A percentile compares a stretch with the other conserved stretches of the same genome.
Evolutionary conservation across 2,113 vertebrate genomes (phyloP).

Genomic region (human (Homo sapiens)): GRCh38 chr7:91231501-91232000

Average conservation of each 20-base stretch:
- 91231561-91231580: not conserved
- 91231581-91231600: not conserved
- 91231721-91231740: not conserved
- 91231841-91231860: not conserved
- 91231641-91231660: not conserved
- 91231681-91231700: not conserved
- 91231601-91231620: not conserved
- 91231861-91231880: not conserved
- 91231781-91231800: not conserved
- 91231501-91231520: not conserved
- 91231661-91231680: not conserved
- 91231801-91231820: not conserved
- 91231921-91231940: not conserved
- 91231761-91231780: not conserved
- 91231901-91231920: not conserved
- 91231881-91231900: not conserved
- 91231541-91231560: not conserved
- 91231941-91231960: not conserved
- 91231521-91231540: not conserved
- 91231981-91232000: not conserved
- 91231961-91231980: not conserved
- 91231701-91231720: not conserved
- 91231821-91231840: accelerated
- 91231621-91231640: not conserved
- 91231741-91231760: not conserved